These are phyloP conservation scores for Sphaerophoria rueppellii DNA, from an alignment of 2,888 invertebrate genomes.

Conservation along the genomic window DNA sequence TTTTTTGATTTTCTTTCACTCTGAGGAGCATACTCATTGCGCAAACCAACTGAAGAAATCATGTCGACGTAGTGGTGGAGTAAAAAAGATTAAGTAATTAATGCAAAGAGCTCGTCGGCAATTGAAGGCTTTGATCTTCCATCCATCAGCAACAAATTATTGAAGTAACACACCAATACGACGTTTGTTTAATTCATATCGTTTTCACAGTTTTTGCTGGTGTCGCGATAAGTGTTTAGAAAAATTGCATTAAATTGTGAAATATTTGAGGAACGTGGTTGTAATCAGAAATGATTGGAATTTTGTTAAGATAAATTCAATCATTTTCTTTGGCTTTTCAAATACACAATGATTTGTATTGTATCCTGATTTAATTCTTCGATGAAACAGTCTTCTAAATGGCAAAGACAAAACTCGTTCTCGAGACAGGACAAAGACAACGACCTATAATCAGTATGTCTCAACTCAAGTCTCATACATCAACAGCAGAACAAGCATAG, in stretches of 20 bases:
- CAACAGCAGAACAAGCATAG: conserved; percentile 21
- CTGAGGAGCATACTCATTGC: conserved; percentile 4
- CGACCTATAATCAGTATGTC: conserved; percentile 19
- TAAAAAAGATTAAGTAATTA: conserved; percentile 20
- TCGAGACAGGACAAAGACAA: neutral
- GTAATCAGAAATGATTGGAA: no score
- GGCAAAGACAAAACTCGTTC: neutral
- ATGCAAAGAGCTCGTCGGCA: conserved; percentile 20
- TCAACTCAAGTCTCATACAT: neutral
- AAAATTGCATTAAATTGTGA: no score
- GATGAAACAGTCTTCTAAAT: no score
- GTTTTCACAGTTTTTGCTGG: no score
- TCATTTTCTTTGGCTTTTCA: no score
- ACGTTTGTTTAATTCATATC: no score
- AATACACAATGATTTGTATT: no score
- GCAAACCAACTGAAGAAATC: conserved; percentile 23
- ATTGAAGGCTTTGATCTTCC: conserved; percentile 23
- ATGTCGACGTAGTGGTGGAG: conserved; percentile 2
- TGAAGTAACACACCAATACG: no score
- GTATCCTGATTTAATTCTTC: no score
- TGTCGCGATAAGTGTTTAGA: no score
- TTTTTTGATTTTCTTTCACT: neutral
- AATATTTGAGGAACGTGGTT: no score
- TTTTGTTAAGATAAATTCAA: no score
- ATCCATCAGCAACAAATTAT: conserved; percentile 19